Base-by-base conservation (phyloP, 2,797 vertebrate species). In the Onychomys torridus region DNA sequence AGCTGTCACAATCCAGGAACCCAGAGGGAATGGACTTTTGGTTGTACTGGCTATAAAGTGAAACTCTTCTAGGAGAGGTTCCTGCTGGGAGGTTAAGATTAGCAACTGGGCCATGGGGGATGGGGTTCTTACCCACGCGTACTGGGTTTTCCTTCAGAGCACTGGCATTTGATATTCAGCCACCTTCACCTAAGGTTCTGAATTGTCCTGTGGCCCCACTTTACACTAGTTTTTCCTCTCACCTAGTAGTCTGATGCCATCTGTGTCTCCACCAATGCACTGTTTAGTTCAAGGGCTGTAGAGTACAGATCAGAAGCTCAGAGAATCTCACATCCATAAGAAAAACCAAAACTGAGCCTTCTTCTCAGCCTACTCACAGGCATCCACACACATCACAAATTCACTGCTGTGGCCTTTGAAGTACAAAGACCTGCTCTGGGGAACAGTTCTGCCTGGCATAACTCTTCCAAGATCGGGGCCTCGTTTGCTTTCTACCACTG, bases 231-330 rank as follows among this genome's bases (percentile, higher is more conserved):
- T 55, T 29, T 67, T 81, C 55, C 27, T 57, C n/a, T 77, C 43
- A 63, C n/a, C 1, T 52, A 75, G 46, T 10, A 55, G 67, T 2
- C 65, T 14, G 2, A 0, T 34, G 43, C 34, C 14, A 71, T 85
- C 21, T 73, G n/a, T 29, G 23, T 49, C 43, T 78, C 34, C 7
- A 61, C 34, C 93, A 95, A 49, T 82, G 79, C 84, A 67, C 40
- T 79, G n/a, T 73, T 90, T n/a, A n/a, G 37, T 65, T 76, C 88
- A 94, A 88, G 84, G 71, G 25, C 59, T 79, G 43, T 6, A 1
- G 59, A 69, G 89, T 69, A 79, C 3, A 65, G 52, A 93, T 29
- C 52, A 34, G 63, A 83, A 61, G 52, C 32, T 94, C n/a, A 23
- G 46, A 65, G 5, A 10, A 5, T 27, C 21, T 59, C 85, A n/a